Percentiles rank a stretch among this genome's conserved stretches.
Evolutionary conservation across 2,888 invertebrate genomes (phyloP).

Genomic region (Ellobium chinense): DNA sequence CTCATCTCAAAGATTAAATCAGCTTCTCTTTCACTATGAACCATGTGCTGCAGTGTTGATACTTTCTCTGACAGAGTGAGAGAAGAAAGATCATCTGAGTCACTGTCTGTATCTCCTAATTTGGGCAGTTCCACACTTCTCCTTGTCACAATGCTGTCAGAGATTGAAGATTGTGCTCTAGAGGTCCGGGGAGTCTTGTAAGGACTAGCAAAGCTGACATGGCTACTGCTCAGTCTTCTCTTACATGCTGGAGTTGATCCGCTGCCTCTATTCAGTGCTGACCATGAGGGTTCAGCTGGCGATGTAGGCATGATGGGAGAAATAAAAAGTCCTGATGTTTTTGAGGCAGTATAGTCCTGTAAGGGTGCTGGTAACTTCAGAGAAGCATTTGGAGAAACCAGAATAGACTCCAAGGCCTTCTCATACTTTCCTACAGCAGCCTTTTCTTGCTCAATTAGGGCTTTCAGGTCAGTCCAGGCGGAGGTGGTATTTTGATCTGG

Average conservation of each 20-base stretch:
- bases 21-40: constrained; percentile 55
- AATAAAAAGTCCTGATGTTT: not conserved
- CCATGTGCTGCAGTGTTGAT: constrained; percentile 49
- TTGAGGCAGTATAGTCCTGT: not conserved
- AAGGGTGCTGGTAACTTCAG: not conserved
- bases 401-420: not conserved
- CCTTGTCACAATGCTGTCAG: not conserved
- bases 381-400: not conserved
- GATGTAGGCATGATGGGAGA: constrained; percentile 3
- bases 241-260: not conserved
- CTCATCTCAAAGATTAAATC: constrained; percentile 62
- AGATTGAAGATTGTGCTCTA: not conserved
- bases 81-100: not conserved
- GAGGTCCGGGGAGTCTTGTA: not conserved
- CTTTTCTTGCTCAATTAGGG: constrained; percentile 13
- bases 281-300: not conserved
- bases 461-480: constrained; percentile 47
- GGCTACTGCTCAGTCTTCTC: not conserved
- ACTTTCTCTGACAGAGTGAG: constrained; percentile 28
- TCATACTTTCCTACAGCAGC: constrained; percentile 15
- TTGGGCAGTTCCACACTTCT: too few species aligned
- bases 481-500: constrained; percentile 14
- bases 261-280: not conserved
- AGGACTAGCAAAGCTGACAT: not conserved
- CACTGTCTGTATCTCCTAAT: not conserved